Evolutionary conservation across 2,888 invertebrate genomes (phyloP).

Genomic region (Sphecodes monilicornis): DNA sequence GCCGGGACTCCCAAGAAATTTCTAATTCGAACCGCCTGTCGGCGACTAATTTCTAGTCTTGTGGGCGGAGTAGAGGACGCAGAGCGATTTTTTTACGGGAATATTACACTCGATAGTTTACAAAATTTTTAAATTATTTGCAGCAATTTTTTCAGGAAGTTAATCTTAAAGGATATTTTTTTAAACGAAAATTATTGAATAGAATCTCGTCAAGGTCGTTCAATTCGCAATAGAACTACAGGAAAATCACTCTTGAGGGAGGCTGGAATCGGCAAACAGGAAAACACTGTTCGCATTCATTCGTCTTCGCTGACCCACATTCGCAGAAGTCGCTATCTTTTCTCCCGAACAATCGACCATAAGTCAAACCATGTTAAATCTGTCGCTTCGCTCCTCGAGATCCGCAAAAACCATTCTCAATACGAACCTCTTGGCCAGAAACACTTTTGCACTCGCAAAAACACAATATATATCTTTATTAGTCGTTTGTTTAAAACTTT

Average conservation of each 20-base stretch:
- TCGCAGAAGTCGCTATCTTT: constrained; percentile 72
- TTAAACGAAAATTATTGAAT: no score
- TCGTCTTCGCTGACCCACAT: constrained; percentile 74
- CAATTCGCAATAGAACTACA: constrained; percentile 27
- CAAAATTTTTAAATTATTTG: not conserved
- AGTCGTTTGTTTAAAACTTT: no score
- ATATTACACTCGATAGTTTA: no score
- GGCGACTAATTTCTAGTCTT: constrained; percentile 74
- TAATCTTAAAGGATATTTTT: no score
- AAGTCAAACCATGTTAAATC: constrained; percentile 43
- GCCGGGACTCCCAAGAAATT: constrained; percentile 65
- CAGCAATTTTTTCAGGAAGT: not conserved
- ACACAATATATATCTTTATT: no score
- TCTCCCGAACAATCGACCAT: constrained; percentile 54
- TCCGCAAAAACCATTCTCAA: not conserved
- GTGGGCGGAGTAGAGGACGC: constrained; percentile 31
- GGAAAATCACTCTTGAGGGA: constrained; percentile 18
- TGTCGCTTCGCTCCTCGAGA: constrained; percentile 28
- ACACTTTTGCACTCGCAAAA: not conserved
- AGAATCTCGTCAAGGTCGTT: constrained; percentile 41
- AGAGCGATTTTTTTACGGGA: not conserved
- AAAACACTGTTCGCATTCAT: constrained; percentile 79
- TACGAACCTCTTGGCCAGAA: not conserved
- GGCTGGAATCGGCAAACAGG: constrained; percentile 55
- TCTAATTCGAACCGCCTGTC: constrained; percentile 75